Evolutionary conservation across 2,113 vertebrate genomes (phyloP), one percentile per base, ranked within the genome.

Genomic region (Hiodon alosoides): DNA sequence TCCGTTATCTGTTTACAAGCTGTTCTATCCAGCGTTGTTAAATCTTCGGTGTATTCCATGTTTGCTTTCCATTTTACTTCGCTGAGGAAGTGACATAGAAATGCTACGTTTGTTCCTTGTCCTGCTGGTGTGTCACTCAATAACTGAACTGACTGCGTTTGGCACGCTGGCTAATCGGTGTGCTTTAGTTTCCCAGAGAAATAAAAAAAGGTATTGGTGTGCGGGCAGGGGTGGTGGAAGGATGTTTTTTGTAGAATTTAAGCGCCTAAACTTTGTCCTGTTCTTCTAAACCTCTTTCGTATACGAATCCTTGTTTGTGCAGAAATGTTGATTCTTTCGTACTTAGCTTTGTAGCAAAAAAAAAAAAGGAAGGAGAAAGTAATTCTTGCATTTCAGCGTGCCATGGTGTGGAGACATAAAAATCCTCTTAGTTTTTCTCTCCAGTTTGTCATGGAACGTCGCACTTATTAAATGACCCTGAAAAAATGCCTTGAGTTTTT

Each of bases 381-480:
- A 59, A 51, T 14, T 78, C 80, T 75, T 67, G 69, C 73, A 72
- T 84, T 82, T 84, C 77, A 69, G 14, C 79, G 79, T 83, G 62
- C 79, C 80, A 68, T 80, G 82, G 79, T 80, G 61, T 57, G 78
- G 74, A 85, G 75, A 80, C 77, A 48, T 77, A 82, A 78, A 78
- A 86, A 84, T 83, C 86, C 85, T 82, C 88, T 86, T 90, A 81
- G 89, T 85, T 86, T 62, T 72, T 76, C 67, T 75, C 77, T 79
- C 72, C 79, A 81, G 77, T 89, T 87, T 80, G 72, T 87, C 85
- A 83, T 85, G 78, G 83, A 87, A 80, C 81, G 79, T 87, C 85
- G 83, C 82, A 84, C 88, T 86, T 82, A 81, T 81, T 90, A 90
- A 90, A 91, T 86, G 87, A 75, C 65, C 84, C 83, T 80, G 86